A percentile compares a stretch with the other conserved stretches of the same genome.
phyloP scores from a whole-genome alignment of 2,797 vertebrate species.

The Meriones psammophilus region DNA sequence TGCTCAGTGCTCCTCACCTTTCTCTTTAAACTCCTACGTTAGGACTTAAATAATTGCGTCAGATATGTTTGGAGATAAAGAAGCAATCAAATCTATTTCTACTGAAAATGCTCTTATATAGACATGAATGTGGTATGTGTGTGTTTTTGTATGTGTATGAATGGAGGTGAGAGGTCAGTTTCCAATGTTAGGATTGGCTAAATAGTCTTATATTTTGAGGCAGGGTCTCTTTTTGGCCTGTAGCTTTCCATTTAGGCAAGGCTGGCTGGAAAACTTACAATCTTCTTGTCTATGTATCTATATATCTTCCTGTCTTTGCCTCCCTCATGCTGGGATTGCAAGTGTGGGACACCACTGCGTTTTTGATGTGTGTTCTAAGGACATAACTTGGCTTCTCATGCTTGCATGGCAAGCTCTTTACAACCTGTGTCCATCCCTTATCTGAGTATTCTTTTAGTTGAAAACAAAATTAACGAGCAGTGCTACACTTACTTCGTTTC shows the following conservation, averaged over 20 bases:
- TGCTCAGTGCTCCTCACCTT: neutral
- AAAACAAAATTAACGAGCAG: neutral
- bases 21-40: neutral
- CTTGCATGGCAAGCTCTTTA: neutral
- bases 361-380: neutral
- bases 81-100: constrained; percentile 43
- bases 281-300: neutral
- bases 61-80: neutral
- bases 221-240: neutral
- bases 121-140: neutral
- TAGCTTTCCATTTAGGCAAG: neutral
- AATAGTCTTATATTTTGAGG: neutral
- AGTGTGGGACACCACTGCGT: too few relatives aligned
- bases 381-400: neutral
- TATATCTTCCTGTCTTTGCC: neutral
- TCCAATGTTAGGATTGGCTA: neutral
- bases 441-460: neutral
- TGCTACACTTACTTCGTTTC: neutral
- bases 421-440: neutral
- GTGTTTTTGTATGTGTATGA: too few relatives aligned
- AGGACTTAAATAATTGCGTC: neutral
- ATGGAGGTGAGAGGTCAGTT: neutral
- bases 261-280: neutral
- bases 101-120: neutral
- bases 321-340: neutral